phyloP scores from a whole-genome alignment of 92 coral and sea anemone genomes.

The Metridium senile region DNA sequence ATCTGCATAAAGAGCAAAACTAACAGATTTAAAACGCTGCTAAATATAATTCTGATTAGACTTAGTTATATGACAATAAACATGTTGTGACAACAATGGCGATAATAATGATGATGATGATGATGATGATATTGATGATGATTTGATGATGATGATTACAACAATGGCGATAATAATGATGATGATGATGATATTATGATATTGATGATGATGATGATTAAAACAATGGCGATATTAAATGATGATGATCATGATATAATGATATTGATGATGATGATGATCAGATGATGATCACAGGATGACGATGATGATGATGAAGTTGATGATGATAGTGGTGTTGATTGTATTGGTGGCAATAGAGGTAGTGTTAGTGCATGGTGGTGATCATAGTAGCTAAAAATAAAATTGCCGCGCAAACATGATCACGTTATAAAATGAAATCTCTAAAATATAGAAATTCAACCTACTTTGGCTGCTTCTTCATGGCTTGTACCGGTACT shows the following conservation, averaged over 20 bases:
- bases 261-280: background rate
- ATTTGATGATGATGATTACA: background rate
- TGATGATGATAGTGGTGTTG: background rate
- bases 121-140: background rate
- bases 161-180: background rate
- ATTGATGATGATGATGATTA: background rate
- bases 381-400: too few species aligned
- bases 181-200: background rate
- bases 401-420: too few species aligned
- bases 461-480: conserved; percentile 74
- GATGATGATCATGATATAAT: too few species aligned
- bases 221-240: background rate
- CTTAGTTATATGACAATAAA: too few species aligned
- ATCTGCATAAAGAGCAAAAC: conserved; percentile 45
- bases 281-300: background rate
- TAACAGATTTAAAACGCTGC: background rate
- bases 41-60: too few species aligned
- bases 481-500: conserved; percentile 74
- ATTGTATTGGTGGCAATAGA: background rate
- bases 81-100: background rate
- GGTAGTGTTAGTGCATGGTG: background rate
- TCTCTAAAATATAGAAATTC: background rate
- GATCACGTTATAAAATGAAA: background rate
- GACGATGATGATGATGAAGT: background rate
- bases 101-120: background rate